Evolutionary conservation across 2,797 vertebrate genomes (phyloP).

Genomic region (Oophaga sylvatica): DNA sequence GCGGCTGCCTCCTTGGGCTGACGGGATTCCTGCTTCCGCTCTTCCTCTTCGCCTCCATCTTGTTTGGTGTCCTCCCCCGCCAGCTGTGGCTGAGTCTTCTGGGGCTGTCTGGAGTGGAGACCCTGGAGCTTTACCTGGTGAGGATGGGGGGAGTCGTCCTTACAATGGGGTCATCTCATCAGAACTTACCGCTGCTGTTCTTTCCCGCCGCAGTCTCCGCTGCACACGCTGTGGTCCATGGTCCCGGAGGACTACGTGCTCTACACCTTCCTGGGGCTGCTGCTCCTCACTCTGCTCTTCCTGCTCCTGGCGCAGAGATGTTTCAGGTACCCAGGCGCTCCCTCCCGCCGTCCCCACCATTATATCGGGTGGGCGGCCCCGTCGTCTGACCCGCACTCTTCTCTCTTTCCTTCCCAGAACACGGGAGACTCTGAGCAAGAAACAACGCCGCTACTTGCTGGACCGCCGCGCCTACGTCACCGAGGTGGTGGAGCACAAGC

Average conservation of each 20-base stretch:
- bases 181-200: neutral
- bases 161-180: too few species aligned
- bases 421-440: slow-evolving; percentile 75
- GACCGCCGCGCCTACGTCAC: slow-evolving; percentile 80
- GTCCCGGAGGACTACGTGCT: slow-evolving; percentile 74
- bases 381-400: neutral
- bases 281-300: slow-evolving; percentile 77
- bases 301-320: slow-evolving; percentile 77
- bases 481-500: slow-evolving; percentile 80
- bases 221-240: slow-evolving; percentile 70
- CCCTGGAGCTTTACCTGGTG: slow-evolving; percentile 78
- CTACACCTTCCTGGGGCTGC: slow-evolving; percentile 73
- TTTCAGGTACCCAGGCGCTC: slow-evolving; percentile 73
- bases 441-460: slow-evolving; percentile 81
- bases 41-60: slow-evolving; percentile 74
- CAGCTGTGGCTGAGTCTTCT: slow-evolving; percentile 73
- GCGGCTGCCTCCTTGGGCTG: slow-evolving; percentile 77
- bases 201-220: slow-evolving; percentile 69
- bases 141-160: slow-evolving; percentile 39
- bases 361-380: neutral
- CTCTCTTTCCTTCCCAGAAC: slow-evolving; percentile 69
- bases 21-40: slow-evolving; percentile 79
- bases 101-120: slow-evolving; percentile 72
- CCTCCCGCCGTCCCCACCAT: too few species aligned
- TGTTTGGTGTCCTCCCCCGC: slow-evolving; percentile 74